phyloP scores from a whole-genome alignment of 2,797 vertebrate genomes.

The Synanceia verrucosa region DNA sequence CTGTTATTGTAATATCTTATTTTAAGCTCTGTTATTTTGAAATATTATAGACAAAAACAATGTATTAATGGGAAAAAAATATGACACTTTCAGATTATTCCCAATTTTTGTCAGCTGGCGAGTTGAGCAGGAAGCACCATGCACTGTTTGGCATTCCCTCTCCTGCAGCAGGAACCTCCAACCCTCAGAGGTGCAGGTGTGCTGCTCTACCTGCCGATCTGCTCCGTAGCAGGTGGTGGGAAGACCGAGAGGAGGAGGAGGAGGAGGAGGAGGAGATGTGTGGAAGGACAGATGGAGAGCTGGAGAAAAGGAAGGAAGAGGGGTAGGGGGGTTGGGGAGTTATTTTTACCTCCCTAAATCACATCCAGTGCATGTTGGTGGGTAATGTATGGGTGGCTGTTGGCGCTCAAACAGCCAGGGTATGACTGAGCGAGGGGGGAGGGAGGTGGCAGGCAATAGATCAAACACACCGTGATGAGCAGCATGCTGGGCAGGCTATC shows the following conservation, averaged over 20 bases:
- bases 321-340: neutral
- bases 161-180: constrained; percentile 15
- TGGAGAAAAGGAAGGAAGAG: constrained; percentile 15
- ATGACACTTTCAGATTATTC: no score
- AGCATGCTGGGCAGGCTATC: constrained; percentile 47
- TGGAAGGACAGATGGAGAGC: constrained; percentile 54
- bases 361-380: constrained; percentile 48
- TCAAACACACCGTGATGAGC: constrained; percentile 57
- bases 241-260: constrained; percentile 18
- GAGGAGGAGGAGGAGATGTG: constrained; percentile 18
- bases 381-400: constrained; percentile 65
- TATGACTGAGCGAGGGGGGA: constrained; percentile 22
- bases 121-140: constrained; percentile 4
- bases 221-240: constrained; percentile 30
- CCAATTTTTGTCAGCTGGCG: neutral
- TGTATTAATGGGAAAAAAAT: no score
- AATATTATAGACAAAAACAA: no score
- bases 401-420: constrained; percentile 36
- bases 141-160: neutral
- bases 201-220: constrained; percentile 29
- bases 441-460: constrained; percentile 48
- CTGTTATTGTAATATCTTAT: no score
- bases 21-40: no score
- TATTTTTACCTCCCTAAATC: constrained; percentile 55
- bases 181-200: constrained; percentile 19